Evolutionary conservation across 2,113 vertebrate species (phyloP).

Genomic region (Corythornis cristatus): DNA sequence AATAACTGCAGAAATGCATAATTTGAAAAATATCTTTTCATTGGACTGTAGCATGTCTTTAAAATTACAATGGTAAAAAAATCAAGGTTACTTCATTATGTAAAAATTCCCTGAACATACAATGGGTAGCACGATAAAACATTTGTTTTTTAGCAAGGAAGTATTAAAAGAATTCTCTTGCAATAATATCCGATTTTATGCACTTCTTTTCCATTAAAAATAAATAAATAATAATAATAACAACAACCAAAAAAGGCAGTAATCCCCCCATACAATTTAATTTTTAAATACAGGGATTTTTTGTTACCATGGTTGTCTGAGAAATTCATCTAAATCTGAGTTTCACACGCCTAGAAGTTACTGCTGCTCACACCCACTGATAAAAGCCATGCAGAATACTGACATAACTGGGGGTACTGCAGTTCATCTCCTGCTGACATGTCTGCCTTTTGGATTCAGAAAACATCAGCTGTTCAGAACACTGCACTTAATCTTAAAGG

Average conservation of each 20-base stretch:
- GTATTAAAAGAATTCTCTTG: neutral
- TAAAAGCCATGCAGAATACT: constrained; percentile 64
- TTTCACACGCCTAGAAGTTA: constrained; percentile 54
- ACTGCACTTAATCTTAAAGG: constrained; percentile 32
- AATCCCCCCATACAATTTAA: neutral
- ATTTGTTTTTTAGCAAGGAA: neutral
- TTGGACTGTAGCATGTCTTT: neutral
- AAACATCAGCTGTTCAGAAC: constrained; percentile 23
- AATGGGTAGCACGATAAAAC: neutral
- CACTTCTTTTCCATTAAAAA: neutral
- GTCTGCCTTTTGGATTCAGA: constrained; percentile 27
- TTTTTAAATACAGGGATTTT: neutral
- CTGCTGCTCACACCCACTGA: constrained; percentile 67
- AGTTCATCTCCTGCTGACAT: constrained; percentile 59
- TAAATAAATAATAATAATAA: too few species aligned
- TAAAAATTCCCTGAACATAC: neutral
- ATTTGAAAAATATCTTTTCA: neutral
- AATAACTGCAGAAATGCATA: neutral
- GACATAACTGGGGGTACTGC: constrained; percentile 72
- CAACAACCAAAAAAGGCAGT: too few species aligned
- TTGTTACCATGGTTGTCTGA: neutral
- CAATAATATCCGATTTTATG: neutral
- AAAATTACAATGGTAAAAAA: neutral
- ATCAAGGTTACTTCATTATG: neutral
- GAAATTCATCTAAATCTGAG: constrained; percentile 26